phyloP scores from a whole-genome alignment of 2,888 invertebrate genomes.

The Limnephilus marmoratus region DNA sequence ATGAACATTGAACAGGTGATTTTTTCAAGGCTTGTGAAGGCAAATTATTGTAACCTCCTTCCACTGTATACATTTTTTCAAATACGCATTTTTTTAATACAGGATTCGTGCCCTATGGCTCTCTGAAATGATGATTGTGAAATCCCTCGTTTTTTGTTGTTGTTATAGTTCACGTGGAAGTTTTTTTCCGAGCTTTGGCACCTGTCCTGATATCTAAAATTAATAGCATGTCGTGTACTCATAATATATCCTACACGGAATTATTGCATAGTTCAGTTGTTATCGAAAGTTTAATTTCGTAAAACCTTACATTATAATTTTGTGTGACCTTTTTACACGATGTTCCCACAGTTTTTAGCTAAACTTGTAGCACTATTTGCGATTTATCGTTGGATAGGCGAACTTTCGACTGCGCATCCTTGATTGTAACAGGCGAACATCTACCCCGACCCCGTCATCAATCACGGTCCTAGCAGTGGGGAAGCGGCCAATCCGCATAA shows the following conservation, averaged over 20 bases:
- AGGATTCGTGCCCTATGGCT: neutral
- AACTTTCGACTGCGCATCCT: neutral
- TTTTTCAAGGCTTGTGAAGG: neutral
- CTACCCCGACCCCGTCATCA: neutral
- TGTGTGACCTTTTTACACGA: neutral
- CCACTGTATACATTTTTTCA: no score
- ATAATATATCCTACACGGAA: neutral
- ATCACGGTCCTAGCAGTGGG: neutral
- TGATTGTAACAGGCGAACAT: neutral
- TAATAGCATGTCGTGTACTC: neutral
- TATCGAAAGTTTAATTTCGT: neutral
- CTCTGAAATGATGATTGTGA: neutral
- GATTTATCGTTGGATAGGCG: neutral
- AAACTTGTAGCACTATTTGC: neutral
- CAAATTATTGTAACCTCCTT: neutral
- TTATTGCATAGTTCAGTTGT: neutral
- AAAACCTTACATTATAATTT: neutral
- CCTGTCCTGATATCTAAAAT: neutral
- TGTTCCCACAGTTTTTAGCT: neutral
- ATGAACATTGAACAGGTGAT: neutral
- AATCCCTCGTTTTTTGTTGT: no score
- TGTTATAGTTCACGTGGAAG: neutral
- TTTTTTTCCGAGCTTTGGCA: neutral
- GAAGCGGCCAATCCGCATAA: constrained; percentile 2
- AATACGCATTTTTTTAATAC: neutral